Conservation (phyloP, 2,113 vertebrate species). For the Beaufortia kweichowensis region DNA sequence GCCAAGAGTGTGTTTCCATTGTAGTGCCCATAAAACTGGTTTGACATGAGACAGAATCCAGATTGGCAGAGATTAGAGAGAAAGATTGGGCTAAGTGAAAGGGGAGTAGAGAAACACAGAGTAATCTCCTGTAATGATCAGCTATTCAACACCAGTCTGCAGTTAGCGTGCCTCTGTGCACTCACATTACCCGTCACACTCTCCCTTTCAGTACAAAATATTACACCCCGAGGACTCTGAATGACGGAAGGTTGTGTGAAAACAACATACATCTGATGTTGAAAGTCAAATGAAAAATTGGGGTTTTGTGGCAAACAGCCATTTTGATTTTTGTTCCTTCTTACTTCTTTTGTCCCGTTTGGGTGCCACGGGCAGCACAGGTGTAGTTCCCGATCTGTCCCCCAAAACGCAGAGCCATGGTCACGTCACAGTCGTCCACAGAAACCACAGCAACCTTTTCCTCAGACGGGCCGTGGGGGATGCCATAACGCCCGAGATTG, state of each 20-base stretch:
- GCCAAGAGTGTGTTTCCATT: constrained; percentile 28
- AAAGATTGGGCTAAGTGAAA: constrained; percentile 42
- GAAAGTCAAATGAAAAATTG: background rate
- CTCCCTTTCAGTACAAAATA: constrained; percentile 32
- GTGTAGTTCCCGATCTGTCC: constrained; percentile 83
- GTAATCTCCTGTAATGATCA: constrained; percentile 59
- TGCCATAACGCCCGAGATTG: constrained; percentile 81
- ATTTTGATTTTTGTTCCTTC: background rate
- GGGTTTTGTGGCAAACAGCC: background rate
- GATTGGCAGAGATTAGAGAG: constrained; percentile 39
- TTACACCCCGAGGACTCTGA: constrained; percentile 12
- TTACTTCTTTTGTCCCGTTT: constrained; percentile 87
- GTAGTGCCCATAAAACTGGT: constrained; percentile 41
- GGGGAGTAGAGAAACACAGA: constrained; percentile 23
- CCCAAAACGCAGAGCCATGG: constrained; percentile 82
- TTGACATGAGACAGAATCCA: constrained; percentile 41
- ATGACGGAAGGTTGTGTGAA: constrained; percentile 7
- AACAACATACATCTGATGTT: background rate
- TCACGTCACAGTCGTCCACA: constrained; percentile 81
- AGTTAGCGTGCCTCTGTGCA: constrained; percentile 41
- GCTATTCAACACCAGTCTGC: constrained; percentile 54
- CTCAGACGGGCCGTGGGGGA: constrained; percentile 84
- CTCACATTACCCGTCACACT: constrained; percentile 35
- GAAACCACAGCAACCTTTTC: constrained; percentile 87
- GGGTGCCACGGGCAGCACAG: constrained; percentile 85